Percentiles rank a stretch among this genome's conserved stretches.
Conservation (phyloP, 1,140 invertebrate species). For the Archivesica marissinica region DNA sequence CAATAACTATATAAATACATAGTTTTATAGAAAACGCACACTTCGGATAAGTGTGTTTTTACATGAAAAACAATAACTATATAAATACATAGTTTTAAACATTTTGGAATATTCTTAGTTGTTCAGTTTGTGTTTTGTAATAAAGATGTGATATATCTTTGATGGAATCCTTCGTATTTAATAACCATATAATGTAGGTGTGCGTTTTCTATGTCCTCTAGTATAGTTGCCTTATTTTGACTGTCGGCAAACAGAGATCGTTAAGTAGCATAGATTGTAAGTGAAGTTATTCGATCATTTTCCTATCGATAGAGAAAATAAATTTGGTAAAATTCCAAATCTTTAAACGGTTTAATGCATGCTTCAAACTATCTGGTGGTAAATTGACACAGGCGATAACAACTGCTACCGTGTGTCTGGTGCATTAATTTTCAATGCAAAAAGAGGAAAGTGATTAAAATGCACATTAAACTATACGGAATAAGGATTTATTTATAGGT, state of each 20-base stretch:
- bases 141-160: too few relatives aligned
- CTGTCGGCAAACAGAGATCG: background rate
- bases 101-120: too few relatives aligned
- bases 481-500: background rate
- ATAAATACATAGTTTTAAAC: too few relatives aligned
- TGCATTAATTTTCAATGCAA: background rate
- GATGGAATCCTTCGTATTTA: too few relatives aligned
- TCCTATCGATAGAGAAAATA: conserved; percentile 18
- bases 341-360: background rate
- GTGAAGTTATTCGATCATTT: conserved; percentile 17
- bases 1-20: too few relatives aligned
- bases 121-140: too few relatives aligned
- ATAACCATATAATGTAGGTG: too few relatives aligned
- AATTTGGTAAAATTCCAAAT: conserved; percentile 7
- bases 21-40: too few relatives aligned
- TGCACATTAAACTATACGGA: background rate
- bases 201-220: too few relatives aligned
- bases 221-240: too few relatives aligned
- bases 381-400: background rate
- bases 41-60: too few relatives aligned
- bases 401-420: background rate
- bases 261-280: background rate
- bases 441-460: background rate
- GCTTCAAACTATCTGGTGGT: background rate
- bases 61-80: too few relatives aligned